Percentiles rank a stretch among this genome's conserved stretches.
phyloP scores from a whole-genome alignment of 2,888 invertebrate genomes.

The Ochropacha duplaris region DNA sequence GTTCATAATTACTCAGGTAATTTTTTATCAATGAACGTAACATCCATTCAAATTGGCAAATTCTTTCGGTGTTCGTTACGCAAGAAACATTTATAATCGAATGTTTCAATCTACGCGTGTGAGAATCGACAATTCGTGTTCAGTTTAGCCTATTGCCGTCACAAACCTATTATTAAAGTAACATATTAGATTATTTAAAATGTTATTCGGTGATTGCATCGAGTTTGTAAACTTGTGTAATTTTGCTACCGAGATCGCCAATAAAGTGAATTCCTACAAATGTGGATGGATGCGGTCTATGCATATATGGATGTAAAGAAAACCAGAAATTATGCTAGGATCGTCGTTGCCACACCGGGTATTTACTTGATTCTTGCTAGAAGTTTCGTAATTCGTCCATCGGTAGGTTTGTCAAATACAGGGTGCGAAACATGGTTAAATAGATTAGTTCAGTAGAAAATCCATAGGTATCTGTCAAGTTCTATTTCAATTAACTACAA shows the following conservation, averaged over 20 bases:
- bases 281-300: slow-evolving; percentile 14
- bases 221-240: slow-evolving; percentile 21
- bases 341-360: slow-evolving; percentile 10
- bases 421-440: neutral
- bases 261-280: slow-evolving; percentile 19
- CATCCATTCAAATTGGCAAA: slow-evolving; percentile 7
- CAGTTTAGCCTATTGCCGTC: slow-evolving; percentile 34
- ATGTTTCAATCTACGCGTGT: slow-evolving; percentile 24
- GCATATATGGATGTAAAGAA: slow-evolving; percentile 24
- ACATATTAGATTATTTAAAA: slow-evolving; percentile 43
- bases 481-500: no score
- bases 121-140: slow-evolving; percentile 48
- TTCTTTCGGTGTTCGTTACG: slow-evolving; percentile 20
- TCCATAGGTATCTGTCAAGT: neutral
- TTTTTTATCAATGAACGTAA: neutral
- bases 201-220: slow-evolving; percentile 22
- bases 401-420: neutral
- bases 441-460: no score
- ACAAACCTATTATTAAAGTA: slow-evolving; percentile 41
- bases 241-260: slow-evolving; percentile 11
- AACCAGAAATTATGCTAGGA: slow-evolving; percentile 21
- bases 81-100: slow-evolving; percentile 21
- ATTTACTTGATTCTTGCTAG: neutral
- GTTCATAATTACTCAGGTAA: neutral
- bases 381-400: neutral